Base-by-base conservation (phyloP, 2,888 invertebrate species). In the Mimachlamys varia region DNA sequence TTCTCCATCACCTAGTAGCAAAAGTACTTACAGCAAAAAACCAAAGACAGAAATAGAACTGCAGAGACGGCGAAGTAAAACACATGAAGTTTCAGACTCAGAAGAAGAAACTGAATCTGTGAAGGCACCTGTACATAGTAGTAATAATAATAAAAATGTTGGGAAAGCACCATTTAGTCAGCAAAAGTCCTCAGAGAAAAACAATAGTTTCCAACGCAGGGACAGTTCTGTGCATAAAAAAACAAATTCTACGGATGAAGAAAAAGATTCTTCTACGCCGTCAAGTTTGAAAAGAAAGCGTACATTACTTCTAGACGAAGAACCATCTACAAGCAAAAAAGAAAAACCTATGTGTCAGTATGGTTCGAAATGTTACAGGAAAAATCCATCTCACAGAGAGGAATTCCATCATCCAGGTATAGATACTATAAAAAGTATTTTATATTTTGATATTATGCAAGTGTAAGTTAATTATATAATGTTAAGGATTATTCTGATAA, bases 371-470 rank as follows among this genome's bases (percentile, higher is more conserved):
- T 99, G 99, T 95, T 99, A 98, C 95, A 97, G 99, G 90, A 97
- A 98, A 95, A 99, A 98, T 97, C 98, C 98, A 0, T 97, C 98
- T 91, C 99, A 99, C 97, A 98, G 98, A 92, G 97, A 97, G 92
- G 98, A 98, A 96, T 98, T 97, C 96, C 97, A 97, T 58, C 99
- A 99, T 97, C 97, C 98, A 15, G 93, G 94, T 95, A 90, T 89
- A 50, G n/a, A 1, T 76, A 12, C 15, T 15, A 15, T 76, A 33
- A 33, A 76, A 0, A 33, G 33, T 33, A 10, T 76, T 22, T 33
- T 22, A 22, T 62, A 62, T 62, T 53, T 53, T 44, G 44, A 44
- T 5, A 44, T 44, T 44, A 5, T 44, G 44, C 44, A 3, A 44
- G 7, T 7, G 7, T 44, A 44, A 44, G 44, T 44, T 5, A 44